Evolutionary conservation across 1,140 invertebrate species (phyloP).

Genomic region (Drosophila hydei): DNA sequence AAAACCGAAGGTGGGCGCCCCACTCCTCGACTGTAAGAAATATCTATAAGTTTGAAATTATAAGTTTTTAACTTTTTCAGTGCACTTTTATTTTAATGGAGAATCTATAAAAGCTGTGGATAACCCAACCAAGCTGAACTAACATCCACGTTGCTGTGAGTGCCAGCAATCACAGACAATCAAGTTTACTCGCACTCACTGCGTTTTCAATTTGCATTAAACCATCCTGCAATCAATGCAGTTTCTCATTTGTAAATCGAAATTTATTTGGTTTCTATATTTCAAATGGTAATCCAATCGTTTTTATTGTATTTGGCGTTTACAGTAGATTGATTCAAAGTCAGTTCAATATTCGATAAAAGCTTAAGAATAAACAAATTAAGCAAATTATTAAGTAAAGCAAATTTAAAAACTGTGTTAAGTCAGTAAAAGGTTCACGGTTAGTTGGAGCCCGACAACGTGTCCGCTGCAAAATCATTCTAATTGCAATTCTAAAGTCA

Average conservation of each 20-base stretch:
- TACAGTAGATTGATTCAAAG: too few species aligned
- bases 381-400: not conserved
- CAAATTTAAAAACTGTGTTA: not conserved
- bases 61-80: too few species aligned
- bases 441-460: constrained; percentile 2
- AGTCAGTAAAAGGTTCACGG: not conserved
- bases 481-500: constrained; percentile 68
- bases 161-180: not conserved
- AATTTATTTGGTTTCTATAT: constrained; percentile 18
- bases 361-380: not conserved
- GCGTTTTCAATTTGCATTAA: constrained; percentile 41
- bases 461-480: constrained; percentile 26
- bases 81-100: not conserved
- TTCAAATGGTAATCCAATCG: constrained; percentile 1
- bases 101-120: not conserved
- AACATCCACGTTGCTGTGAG: not conserved
- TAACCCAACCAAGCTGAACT: not conserved
- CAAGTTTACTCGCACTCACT: not conserved
- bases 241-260: constrained; percentile 4
- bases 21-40: too few species aligned
- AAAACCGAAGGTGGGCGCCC: too few species aligned
- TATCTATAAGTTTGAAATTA: too few species aligned
- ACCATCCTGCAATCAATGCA: constrained; percentile 1
- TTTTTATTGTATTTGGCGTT: not conserved
- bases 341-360: not conserved